Conservation (phyloP, 2,113 vertebrate species). For the Uria aalge region DNA sequence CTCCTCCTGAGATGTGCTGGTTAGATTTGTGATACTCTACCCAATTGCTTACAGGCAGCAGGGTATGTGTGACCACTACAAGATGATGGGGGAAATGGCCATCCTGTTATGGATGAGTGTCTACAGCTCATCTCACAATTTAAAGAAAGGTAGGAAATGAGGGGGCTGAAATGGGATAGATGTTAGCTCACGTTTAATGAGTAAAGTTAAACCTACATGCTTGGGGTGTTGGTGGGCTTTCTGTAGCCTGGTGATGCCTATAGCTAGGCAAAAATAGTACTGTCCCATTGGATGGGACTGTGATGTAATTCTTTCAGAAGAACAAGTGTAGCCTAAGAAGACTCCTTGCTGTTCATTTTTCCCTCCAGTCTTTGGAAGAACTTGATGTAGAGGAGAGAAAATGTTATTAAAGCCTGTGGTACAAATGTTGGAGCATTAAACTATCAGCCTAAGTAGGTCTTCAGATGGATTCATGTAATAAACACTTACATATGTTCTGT, state of each 20-base stretch:
- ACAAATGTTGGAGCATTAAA: constrained; percentile 17
- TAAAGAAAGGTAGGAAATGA: background rate
- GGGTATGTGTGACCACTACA: background rate
- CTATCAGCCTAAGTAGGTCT: constrained; percentile 33
- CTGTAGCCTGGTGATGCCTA: background rate
- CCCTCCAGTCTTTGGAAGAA: background rate
- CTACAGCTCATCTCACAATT: background rate
- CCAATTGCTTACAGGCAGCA: background rate
- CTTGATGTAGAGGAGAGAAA: background rate
- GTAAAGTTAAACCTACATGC: background rate
- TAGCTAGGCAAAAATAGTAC: background rate
- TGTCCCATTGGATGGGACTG: background rate
- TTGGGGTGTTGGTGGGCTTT: background rate
- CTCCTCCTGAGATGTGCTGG: background rate
- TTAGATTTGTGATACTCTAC: constrained; percentile 20
- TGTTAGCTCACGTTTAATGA: background rate
- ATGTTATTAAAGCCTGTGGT: background rate
- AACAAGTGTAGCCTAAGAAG: background rate
- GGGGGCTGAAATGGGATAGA: background rate
- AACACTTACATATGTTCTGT: constrained; percentile 22
- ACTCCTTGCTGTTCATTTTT: background rate
- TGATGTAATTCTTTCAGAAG: background rate
- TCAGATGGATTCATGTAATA: constrained; percentile 28
- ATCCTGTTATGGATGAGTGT: background rate
- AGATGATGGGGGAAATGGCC: background rate